These are phyloP conservation scores for Cynocephalus volans DNA, from an alignment of 2,113 vertebrate species.

Conservation along the genomic window DNA sequence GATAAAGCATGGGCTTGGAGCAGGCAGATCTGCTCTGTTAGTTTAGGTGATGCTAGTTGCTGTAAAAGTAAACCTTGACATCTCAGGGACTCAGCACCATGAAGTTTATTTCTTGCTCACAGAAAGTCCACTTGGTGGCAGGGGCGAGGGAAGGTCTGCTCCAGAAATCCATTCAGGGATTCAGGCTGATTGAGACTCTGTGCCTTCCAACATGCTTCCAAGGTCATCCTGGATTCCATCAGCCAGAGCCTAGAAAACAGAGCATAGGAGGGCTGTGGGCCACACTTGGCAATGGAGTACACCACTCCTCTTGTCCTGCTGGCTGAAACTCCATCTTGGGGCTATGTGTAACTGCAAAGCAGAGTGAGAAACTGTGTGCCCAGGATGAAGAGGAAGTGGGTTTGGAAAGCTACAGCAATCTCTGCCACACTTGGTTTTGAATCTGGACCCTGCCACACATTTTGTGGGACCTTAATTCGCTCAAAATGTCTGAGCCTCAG, in stretches of 20 bases:
- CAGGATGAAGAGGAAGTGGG: not conserved
- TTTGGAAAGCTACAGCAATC: not conserved
- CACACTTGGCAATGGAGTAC: fast-evolving
- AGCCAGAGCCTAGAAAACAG: not conserved
- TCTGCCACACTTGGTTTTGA: not conserved
- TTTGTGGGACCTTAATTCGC: not conserved
- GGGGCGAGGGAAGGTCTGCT: not conserved
- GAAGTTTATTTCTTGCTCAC: not conserved
- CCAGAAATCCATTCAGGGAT: not conserved
- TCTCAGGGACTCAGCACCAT: not conserved
- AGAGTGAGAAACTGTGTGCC: not conserved
- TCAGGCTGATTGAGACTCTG: not conserved
- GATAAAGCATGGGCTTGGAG: not conserved
- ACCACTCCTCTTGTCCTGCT: not conserved
- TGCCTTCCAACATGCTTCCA: not conserved
- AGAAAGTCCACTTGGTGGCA: not conserved
- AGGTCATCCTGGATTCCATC: not conserved
- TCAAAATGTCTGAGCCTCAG: not conserved
- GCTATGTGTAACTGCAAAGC: not conserved
- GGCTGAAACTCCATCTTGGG: not conserved
- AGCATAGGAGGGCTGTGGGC: fast-evolving
- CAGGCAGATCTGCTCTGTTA: not conserved
- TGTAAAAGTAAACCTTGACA: not conserved
- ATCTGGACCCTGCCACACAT: not conserved
- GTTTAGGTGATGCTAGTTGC: not conserved